Conservation (phyloP, 2,888 invertebrate species). For the Aphelenchoides bicaudatus region DNA sequence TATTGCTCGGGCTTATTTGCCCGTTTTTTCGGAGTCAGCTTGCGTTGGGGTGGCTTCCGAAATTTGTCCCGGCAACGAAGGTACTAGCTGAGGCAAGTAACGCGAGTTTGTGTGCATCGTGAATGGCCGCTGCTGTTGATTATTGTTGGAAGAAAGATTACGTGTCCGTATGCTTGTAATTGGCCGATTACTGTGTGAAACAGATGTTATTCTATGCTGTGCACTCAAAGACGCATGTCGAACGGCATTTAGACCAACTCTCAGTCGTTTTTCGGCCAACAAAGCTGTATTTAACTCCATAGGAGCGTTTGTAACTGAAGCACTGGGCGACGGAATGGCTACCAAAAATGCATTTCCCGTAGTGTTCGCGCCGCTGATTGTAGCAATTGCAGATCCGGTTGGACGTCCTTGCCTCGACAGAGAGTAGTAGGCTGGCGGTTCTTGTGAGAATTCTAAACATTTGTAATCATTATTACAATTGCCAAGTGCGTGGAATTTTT, state of each 20-base stretch:
- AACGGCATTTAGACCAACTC: constrained; percentile 3
- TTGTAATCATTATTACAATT: too few relatives aligned
- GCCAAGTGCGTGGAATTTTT: neutral
- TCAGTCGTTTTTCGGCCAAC: constrained; percentile 7
- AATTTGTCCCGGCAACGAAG: constrained; percentile 6
- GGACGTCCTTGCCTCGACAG: neutral
- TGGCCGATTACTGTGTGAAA: too few relatives aligned
- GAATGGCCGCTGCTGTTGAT: neutral
- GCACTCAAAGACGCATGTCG: constrained; percentile 8
- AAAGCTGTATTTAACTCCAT: constrained; percentile 1
- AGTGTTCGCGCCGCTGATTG: neutral
- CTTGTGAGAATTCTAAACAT: too few relatives aligned
- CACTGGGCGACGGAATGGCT: neutral
- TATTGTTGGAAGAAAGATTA: neutral
- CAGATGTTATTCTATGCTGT: too few relatives aligned
- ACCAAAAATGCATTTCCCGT: neutral
- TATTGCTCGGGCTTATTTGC: too few relatives aligned
- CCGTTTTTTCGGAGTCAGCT: too few relatives aligned
- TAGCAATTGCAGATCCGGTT: neutral
- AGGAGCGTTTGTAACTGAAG: neutral
- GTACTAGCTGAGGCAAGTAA: neutral
- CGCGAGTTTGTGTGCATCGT: constrained; percentile 3
- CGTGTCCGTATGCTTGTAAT: neutral
- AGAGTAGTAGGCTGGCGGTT: constrained; percentile 8
- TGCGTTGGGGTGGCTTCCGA: neutral